Conservation (phyloP, 1,140 invertebrate genomes). For the Panulirus ornatus region DNA sequence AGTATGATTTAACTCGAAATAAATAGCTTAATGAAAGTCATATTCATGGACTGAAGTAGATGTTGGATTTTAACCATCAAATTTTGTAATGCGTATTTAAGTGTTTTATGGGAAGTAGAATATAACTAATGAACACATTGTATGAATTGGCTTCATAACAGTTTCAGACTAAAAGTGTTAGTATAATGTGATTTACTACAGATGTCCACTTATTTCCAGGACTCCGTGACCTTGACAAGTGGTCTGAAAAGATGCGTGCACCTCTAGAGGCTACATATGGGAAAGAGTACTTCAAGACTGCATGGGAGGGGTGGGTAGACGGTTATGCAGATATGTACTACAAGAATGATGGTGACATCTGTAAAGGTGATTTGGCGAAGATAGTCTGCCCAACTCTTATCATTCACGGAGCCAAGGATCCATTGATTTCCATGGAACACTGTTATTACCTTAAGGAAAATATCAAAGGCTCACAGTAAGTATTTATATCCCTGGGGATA, state of each 20-base stretch:
- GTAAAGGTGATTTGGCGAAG: slow-evolving; percentile 82
- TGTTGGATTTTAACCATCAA: no score
- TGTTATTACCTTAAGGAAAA: slow-evolving; percentile 77
- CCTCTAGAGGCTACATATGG: slow-evolving; percentile 88
- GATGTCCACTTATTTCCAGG: slow-evolving; percentile 77
- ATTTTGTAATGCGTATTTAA: no score
- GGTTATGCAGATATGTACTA: slow-evolving; percentile 82
- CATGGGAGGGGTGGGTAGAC: slow-evolving; percentile 88
- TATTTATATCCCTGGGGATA: not conserved
- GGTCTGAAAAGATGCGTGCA: slow-evolving; percentile 88
- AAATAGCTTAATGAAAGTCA: no score
- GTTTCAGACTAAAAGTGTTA: no score
- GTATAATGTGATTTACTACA: no score
- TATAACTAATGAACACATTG: no score
- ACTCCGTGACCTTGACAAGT: slow-evolving; percentile 85
- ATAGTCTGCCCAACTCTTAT: slow-evolving; percentile 79
- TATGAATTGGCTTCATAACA: no score
- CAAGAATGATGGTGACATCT: slow-evolving; percentile 85
- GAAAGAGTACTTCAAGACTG: slow-evolving; percentile 84
- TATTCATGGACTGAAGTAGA: no score
- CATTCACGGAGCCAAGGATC: slow-evolving; percentile 79
- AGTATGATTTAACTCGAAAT: no score
- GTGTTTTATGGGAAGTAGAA: no score
- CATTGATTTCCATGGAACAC: slow-evolving; percentile 78
- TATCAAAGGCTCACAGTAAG: slow-evolving; percentile 77